Evolutionary conservation across 30 jellyfish, hydroid and myxozoan species (phyloP).

Genomic region (Cassiopea andromeda): DNA sequence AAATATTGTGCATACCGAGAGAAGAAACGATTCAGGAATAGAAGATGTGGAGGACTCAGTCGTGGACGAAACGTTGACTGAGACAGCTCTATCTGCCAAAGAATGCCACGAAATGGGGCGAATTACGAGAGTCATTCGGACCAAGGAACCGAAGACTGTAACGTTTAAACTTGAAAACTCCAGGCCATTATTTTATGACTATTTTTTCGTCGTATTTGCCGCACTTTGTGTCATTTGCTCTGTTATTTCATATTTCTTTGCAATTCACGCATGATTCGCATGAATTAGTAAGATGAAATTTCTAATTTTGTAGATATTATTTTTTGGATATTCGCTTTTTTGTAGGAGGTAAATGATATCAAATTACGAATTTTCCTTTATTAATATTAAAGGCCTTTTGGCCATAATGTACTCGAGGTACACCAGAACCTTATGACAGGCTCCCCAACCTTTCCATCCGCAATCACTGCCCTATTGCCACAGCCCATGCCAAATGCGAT

Average conservation of each 20-base stretch:
- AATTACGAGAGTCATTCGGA: conserved; percentile 39
- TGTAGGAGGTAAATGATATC: too few relatives aligned
- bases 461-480: too few relatives aligned
- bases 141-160: conserved; percentile 69
- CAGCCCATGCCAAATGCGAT: too few relatives aligned
- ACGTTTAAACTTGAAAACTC: conserved; percentile 39
- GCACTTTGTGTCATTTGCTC: conserved; percentile 8
- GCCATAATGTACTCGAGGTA: too few relatives aligned
- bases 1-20: conserved; percentile 26
- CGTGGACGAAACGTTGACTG: conserved; percentile 52
- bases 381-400: too few relatives aligned
- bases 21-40: conserved; percentile 90
- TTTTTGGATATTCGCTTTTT: too few relatives aligned
- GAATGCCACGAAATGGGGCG: conserved; percentile 73
- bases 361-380: too few relatives aligned
- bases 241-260: conserved; percentile 4
- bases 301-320: too few relatives aligned
- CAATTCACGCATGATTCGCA: neutral
- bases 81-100: conserved; percentile 68
- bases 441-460: too few relatives aligned
- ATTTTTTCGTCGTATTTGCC: conserved; percentile 45
- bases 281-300: too few relatives aligned
- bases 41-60: conserved; percentile 84
- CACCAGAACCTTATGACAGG: too few relatives aligned
- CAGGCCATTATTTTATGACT: neutral